Percentiles rank a stretch among this genome's conserved stretches.
phyloP scores from a whole-genome alignment of 2,888 invertebrate species.

The Serripes groenlandicus region DNA sequence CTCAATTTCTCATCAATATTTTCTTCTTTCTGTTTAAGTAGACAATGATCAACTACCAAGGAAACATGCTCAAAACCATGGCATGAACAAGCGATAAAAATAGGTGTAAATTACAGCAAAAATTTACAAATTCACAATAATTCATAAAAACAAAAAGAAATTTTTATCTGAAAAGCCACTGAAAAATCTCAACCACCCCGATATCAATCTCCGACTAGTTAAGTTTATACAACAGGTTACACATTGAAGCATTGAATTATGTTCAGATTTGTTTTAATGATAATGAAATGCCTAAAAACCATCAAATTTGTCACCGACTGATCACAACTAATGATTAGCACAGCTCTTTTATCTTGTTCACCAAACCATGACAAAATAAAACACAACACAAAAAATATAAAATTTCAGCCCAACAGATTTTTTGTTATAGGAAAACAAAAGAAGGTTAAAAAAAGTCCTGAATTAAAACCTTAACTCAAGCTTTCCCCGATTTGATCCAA shows the following conservation, averaged over 20 bases:
- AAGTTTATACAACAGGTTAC: conserved; percentile 1
- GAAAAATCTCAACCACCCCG: not conserved
- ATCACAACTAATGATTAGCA: conserved; percentile 31
- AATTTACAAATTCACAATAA: not conserved
- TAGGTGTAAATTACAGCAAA: not conserved
- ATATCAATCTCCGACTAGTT: not conserved
- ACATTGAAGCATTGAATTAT: conserved; percentile 12
- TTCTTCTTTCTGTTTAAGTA: not conserved
- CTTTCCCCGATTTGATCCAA: too few relatives aligned
- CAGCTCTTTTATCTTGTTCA: conserved; percentile 23
- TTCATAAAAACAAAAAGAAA: conserved; percentile 15
- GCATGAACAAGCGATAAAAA: too few relatives aligned
- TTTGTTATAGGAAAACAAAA: not conserved
- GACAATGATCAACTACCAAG: not conserved
- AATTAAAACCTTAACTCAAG: too few relatives aligned
- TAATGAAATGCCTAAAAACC: conserved; percentile 57
- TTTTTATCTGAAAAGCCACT: conserved; percentile 8
- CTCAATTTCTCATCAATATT: too few relatives aligned
- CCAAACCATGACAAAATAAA: conserved; percentile 32
- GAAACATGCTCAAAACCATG: not conserved
- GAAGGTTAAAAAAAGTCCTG: too few relatives aligned
- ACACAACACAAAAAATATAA: conserved; percentile 22
- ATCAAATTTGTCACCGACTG: conserved; percentile 53
- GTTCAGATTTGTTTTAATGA: conserved; percentile 28
- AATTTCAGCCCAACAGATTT: conserved; percentile 7